Evolutionary conservation across 2,888 invertebrate species (phyloP).

Genomic region (Chloroclysta siterata): DNA sequence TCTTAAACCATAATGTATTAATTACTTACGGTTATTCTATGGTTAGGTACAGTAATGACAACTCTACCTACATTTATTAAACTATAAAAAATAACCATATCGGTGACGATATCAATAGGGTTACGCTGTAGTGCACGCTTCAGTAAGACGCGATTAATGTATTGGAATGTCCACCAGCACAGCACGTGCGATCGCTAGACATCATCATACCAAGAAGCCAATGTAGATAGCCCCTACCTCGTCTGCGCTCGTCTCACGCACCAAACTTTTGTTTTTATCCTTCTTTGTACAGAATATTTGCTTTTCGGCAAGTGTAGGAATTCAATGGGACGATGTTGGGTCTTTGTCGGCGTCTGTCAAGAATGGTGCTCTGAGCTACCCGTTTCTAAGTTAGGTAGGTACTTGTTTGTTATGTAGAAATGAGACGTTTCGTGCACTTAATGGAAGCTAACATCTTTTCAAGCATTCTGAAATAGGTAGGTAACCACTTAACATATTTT

Average conservation of each 20-base stretch:
- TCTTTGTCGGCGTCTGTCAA: constrained; percentile 39
- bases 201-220: too few relatives aligned
- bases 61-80: too few relatives aligned
- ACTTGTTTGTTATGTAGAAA: constrained; percentile 25
- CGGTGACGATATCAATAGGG: too few relatives aligned
- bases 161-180: too few relatives aligned
- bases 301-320: constrained; percentile 78
- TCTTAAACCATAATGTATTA: too few relatives aligned
- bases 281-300: constrained; percentile 77
- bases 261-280: constrained; percentile 71
- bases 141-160: too few relatives aligned
- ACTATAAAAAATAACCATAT: too few relatives aligned
- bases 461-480: background rate
- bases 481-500: too few relatives aligned
- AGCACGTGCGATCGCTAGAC: too few relatives aligned
- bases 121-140: too few relatives aligned
- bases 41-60: too few relatives aligned
- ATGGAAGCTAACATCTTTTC: constrained; percentile 9
- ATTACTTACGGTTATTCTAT: too few relatives aligned
- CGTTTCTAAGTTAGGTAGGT: constrained; percentile 31
- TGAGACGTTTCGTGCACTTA: constrained; percentile 11
- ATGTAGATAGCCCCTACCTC: constrained; percentile 31
- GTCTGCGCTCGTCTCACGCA: constrained; percentile 65
- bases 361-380: constrained; percentile 32
- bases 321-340: constrained; percentile 69